phyloP scores from a whole-genome alignment of 2,113 vertebrate genomes.

The Ophthalmotilapia sp. region DNA sequence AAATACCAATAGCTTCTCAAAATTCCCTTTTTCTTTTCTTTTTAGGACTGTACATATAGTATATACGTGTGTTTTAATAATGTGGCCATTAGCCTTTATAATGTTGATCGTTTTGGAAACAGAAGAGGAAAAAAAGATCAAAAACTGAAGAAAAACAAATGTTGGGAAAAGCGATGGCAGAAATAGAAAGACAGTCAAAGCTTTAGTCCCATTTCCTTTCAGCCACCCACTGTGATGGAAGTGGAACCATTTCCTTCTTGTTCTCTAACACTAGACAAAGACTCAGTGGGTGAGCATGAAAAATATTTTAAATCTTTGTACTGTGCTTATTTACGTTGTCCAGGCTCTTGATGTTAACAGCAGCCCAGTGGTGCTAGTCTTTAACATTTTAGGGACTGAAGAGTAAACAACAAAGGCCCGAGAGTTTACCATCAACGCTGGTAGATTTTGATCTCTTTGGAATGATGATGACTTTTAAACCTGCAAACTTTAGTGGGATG shows the following conservation, averaged over 20 bases:
- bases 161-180: not conserved
- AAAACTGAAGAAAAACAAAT: not conserved
- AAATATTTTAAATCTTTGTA: not conserved
- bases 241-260: slow-evolving; percentile 45
- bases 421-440: not conserved
- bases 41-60: slow-evolving; percentile 17
- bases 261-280: slow-evolving; percentile 32
- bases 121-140: not conserved
- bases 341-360: slow-evolving; percentile 20
- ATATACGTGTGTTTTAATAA: slow-evolving; percentile 6
- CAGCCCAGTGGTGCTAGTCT: slow-evolving; percentile 49
- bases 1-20: slow-evolving; percentile 25
- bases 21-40: not conserved
- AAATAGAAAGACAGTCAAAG: not conserved
- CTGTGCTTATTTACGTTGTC: slow-evolving; percentile 28
- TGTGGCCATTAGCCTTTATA: slow-evolving; percentile 34
- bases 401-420: not conserved
- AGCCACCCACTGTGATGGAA: slow-evolving; percentile 29
- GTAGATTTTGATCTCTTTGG: not conserved
- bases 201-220: slow-evolving; percentile 23
- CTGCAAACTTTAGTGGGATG: not conserved
- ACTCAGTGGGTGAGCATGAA: slow-evolving; percentile 27
- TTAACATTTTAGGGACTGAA: slow-evolving; percentile 25
- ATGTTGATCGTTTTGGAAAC: slow-evolving; percentile 28
- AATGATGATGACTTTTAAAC: not conserved